Base-by-base conservation (phyloP, 1,140 invertebrate genomes). In the Drosophila neocordata region DNA sequence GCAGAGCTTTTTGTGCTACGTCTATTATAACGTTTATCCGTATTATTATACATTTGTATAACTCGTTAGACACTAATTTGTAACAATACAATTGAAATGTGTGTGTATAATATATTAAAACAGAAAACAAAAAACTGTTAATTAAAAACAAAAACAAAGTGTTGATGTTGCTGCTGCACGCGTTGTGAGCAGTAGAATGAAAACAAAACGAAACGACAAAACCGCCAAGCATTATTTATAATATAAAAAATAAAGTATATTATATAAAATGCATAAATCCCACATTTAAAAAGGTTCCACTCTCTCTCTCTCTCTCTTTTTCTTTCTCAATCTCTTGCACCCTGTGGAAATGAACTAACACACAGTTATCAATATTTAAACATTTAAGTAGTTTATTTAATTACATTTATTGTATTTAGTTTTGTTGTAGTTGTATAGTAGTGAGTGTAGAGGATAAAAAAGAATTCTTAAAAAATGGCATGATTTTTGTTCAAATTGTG, bases 341-440 rank as follows among this genome's bases (percentile, higher is more conserved):
- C 35, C 24, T 52, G 18, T n/a, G 11, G 1, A 38, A 34, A 44
- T 51, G 57, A 34, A 12, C 11, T 58, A 67, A 63, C 22, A 56
- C 37, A 60, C 56, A 62, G 51, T 27, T 11, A 31, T 31, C 27
- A 31, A 31, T 61, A 63, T 55, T 60, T 51, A 66, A 48, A 74
- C 71, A 68, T 81, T 81, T 77, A 81, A 81, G 77, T 84, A 81
- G 74, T 82, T 82, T 78, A 76, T 87, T 82, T 85, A 82, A 78
- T 88, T 88, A 88, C 73, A 88, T 87, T 82, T 82, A 87, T 85
- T 84, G 77, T 72, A 77, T 80, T 84, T 77, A 64, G 69, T 80
- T 77, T 80, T 75, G 41, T 65, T 68, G 35, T 69, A 74, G 60
- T 51, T 51, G 53, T 34, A 56, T 35, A 56, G 51, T 9, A 56